Percentiles rank a stretch among this genome's conserved stretches.
Conservation (phyloP, 2,888 invertebrate species). For the Xylophagus ater region DNA sequence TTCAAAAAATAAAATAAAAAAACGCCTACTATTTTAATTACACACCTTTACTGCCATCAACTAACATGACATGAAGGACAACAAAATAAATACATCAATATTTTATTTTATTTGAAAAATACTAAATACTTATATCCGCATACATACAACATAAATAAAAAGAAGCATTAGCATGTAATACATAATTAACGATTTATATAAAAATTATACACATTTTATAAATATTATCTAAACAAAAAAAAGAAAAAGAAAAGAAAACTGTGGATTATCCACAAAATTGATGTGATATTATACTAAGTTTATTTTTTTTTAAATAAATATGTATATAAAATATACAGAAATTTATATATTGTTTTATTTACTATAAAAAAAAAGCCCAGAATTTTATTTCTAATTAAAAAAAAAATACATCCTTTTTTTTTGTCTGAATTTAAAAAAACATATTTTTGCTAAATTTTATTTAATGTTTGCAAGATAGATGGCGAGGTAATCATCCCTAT, state of each 20-base stretch:
- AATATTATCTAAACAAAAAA: constrained; percentile 5
- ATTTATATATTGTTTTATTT: background rate
- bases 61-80: too few species aligned
- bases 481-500: too few species aligned
- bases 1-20: too few species aligned
- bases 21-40: too few species aligned
- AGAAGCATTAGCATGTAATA: background rate
- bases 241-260: constrained; percentile 9
- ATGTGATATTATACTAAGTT: constrained; percentile 16
- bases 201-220: background rate
- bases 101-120: background rate
- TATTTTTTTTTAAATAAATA: constrained; percentile 8
- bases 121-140: constrained; percentile 5
- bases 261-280: constrained; percentile 16
- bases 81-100: too few species aligned
- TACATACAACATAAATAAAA: constrained; percentile 4
- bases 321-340: constrained; percentile 1
- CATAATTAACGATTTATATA: background rate
- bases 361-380: too few species aligned
- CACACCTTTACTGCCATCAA: too few species aligned
- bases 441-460: too few species aligned
- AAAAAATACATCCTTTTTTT: too few species aligned
- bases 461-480: too few species aligned
- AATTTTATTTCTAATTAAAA: too few species aligned
- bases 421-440: too few species aligned